Evolutionary conservation across 2,888 invertebrate species (phyloP).

Genomic region (Shargacucullia verbasci): DNA sequence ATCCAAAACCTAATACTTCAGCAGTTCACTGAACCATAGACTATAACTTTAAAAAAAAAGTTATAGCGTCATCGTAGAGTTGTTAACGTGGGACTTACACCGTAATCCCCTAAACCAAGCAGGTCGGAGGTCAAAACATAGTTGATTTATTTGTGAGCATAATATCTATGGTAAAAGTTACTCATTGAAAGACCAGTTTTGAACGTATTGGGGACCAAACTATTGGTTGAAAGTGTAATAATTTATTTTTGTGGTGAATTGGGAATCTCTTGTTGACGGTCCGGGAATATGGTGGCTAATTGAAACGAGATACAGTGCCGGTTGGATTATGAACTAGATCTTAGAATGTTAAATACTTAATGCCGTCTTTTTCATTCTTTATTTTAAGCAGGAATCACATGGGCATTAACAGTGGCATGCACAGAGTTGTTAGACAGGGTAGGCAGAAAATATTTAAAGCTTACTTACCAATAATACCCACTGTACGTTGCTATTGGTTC

Average conservation of each 20-base stretch:
- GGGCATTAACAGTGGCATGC: too few species aligned
- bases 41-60: constrained; percentile 58
- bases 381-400: too few species aligned
- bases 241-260: constrained; percentile 22
- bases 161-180: constrained; percentile 31
- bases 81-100: constrained; percentile 68
- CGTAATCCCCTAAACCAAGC: constrained; percentile 65
- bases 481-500: too few species aligned
- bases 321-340: too few species aligned
- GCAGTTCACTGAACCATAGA: constrained; percentile 34
- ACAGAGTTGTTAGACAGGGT: too few species aligned
- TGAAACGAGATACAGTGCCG: too few species aligned
- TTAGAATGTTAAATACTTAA: too few species aligned
- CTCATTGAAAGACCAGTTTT: constrained; percentile 29
- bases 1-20: constrained; percentile 12
- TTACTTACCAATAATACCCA: too few species aligned
- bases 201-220: constrained; percentile 3
- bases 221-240: constrained; percentile 18
- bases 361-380: too few species aligned
- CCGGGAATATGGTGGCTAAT: too few species aligned
- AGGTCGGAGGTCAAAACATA: constrained; percentile 78
- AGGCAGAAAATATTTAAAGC: too few species aligned
- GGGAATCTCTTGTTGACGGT: neutral
- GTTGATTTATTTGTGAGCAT: constrained; percentile 73
- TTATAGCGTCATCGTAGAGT: constrained; percentile 70